Evolutionary conservation across 2,113 vertebrate species (phyloP).

Genomic region (Tragelaphus buxtoni): DNA sequence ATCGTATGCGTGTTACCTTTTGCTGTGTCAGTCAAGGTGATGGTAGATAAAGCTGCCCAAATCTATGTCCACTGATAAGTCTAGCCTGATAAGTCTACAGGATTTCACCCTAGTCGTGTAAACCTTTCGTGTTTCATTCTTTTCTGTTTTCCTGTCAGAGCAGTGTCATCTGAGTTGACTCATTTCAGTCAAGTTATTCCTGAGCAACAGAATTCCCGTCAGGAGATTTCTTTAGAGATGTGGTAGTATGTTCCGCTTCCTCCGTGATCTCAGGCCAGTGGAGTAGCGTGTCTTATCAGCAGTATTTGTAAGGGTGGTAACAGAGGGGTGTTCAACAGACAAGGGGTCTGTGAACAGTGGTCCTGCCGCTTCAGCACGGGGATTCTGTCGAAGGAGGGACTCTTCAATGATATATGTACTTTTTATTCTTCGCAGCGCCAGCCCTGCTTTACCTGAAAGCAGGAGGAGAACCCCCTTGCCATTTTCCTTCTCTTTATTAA

Average conservation of each 20-base stretch:
- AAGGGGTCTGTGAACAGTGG: accelerated
- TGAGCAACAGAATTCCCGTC: not conserved
- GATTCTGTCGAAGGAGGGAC: not conserved
- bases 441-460: not conserved
- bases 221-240: not conserved
- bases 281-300: accelerated
- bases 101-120: not conserved
- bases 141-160: not conserved
- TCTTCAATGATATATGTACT: not conserved
- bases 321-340: not conserved
- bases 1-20: not conserved
- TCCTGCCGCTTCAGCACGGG: not conserved
- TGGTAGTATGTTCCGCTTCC: not conserved
- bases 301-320: not conserved
- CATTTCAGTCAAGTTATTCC: not conserved
- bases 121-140: not conserved
- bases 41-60: not conserved
- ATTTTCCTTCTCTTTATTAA: not conserved
- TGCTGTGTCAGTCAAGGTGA: not conserved
- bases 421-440: not conserved
- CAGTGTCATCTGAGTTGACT: not conserved
- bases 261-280: not conserved
- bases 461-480: not conserved
- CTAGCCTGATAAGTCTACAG: no score
- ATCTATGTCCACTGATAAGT: not conserved